A percentile compares a stretch with the other conserved stretches of the same genome.
Evolutionary conservation across 2,113 vertebrate genomes (phyloP).

Genomic region (Alouatta palliata): DNA sequence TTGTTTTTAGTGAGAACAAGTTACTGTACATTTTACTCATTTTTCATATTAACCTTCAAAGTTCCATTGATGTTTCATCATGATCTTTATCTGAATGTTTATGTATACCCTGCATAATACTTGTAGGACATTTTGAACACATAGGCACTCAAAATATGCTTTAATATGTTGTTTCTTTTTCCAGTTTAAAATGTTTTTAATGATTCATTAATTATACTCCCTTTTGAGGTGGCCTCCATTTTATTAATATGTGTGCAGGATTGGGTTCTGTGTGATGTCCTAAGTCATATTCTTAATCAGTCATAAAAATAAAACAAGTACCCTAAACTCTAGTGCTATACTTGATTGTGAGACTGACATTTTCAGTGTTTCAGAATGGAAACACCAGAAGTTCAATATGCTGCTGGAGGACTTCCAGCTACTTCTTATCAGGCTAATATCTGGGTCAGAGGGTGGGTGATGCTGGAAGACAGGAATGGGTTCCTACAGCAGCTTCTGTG

Average conservation of each 20-base stretch:
- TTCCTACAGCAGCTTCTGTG: background rate
- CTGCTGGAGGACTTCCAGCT: background rate
- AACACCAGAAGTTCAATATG: background rate
- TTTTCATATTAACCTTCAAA: background rate
- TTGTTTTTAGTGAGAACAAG: constrained; percentile 32
- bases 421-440: background rate
- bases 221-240: background rate
- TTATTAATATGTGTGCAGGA: background rate
- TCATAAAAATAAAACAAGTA: background rate
- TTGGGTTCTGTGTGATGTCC: background rate
- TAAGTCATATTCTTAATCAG: background rate
- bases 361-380: background rate
- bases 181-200: background rate
- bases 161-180: background rate
- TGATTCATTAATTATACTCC: background rate
- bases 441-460: background rate
- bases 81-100: background rate
- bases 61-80: background rate
- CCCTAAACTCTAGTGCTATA: background rate
- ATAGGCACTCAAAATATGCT: background rate
- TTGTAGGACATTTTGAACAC: background rate
- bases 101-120: background rate
- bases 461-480: background rate
- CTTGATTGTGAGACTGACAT: background rate
- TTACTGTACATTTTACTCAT: background rate